These are phyloP conservation scores for Sebastes kiyomatsui DNA, from an alignment of 2,797 vertebrate species.

Conservation along the genomic window DNA sequence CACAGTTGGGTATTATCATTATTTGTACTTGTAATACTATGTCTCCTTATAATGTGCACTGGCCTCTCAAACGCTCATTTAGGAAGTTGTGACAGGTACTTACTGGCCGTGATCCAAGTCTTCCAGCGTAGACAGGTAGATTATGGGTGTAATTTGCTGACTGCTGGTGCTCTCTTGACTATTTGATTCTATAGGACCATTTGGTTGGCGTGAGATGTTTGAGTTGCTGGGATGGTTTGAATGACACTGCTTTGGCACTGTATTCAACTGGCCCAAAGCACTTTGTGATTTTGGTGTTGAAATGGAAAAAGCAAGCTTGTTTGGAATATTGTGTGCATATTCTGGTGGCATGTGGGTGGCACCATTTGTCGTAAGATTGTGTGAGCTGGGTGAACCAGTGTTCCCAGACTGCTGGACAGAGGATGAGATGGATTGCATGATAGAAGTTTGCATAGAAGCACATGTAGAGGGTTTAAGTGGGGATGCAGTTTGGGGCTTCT, in stretches of 20 bases:
- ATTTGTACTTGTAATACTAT: not conserved
- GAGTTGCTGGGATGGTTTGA: constrained; percentile 1
- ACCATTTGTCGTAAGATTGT: not conserved
- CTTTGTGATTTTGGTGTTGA: constrained; percentile 1
- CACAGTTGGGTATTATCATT: not conserved
- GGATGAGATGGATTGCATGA: constrained; percentile 7
- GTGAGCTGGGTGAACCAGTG: not conserved
- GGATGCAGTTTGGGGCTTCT: constrained; percentile 12
- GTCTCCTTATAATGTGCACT: not conserved
- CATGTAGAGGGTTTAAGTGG: constrained; percentile 1
- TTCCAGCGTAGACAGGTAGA: constrained; percentile 12
- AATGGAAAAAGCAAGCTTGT: not conserved
- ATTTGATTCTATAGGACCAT: not conserved
- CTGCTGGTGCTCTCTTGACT: not conserved
- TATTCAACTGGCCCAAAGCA: not conserved
- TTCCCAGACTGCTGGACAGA: not conserved
- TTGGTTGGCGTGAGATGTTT: constrained; percentile 1
- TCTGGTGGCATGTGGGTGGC: not conserved
- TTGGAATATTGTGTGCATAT: not conserved
- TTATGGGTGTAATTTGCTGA: constrained; percentile 17
- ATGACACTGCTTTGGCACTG: constrained; percentile 8
- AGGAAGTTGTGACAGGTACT: constrained; percentile 24
- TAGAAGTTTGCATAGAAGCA: not conserved
- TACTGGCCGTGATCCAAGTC: constrained; percentile 57
- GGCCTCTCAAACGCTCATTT: not conserved